These are phyloP conservation scores for Antechinus stuartii DNA, from an alignment of 2,113 vertebrate species.

Conservation along the genomic window DNA sequence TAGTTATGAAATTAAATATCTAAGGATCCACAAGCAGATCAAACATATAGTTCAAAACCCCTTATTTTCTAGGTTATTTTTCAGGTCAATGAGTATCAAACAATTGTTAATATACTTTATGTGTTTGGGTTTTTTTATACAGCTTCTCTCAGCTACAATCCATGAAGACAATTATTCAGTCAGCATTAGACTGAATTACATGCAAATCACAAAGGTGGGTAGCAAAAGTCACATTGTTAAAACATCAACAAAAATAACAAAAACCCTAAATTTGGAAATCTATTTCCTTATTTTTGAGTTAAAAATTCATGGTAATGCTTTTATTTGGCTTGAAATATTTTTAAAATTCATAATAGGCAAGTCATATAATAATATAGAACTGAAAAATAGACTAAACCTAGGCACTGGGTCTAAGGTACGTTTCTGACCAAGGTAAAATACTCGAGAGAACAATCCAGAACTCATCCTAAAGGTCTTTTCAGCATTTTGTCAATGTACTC, in stretches of 20 bases:
- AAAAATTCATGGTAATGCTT: conserved; percentile 29
- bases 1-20: conserved; percentile 30
- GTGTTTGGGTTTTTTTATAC: conserved; percentile 55
- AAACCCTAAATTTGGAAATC: neutral
- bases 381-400: conserved; percentile 27
- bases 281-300: conserved; percentile 16
- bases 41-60: conserved; percentile 24
- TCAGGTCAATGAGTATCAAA: conserved; percentile 18
- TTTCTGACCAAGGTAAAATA: neutral
- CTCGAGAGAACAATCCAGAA: neutral
- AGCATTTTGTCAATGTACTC: neutral
- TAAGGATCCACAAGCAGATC: conserved; percentile 22
- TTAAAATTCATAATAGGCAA: neutral
- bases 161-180: conserved; percentile 89
- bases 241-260: too few relatives aligned
- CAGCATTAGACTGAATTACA: conserved; percentile 91
- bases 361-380: conserved; percentile 15
- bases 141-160: conserved; percentile 92
- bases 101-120: conserved; percentile 34
- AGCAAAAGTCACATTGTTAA: conserved; percentile 17
- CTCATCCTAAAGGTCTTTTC: neutral
- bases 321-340: conserved; percentile 6
- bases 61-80: conserved; percentile 47
- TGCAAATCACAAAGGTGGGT: conserved; percentile 85
- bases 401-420: neutral